These are phyloP conservation scores for Nannoperca australis DNA, from an alignment of 2,797 vertebrate genomes.

Conservation along the genomic window DNA sequence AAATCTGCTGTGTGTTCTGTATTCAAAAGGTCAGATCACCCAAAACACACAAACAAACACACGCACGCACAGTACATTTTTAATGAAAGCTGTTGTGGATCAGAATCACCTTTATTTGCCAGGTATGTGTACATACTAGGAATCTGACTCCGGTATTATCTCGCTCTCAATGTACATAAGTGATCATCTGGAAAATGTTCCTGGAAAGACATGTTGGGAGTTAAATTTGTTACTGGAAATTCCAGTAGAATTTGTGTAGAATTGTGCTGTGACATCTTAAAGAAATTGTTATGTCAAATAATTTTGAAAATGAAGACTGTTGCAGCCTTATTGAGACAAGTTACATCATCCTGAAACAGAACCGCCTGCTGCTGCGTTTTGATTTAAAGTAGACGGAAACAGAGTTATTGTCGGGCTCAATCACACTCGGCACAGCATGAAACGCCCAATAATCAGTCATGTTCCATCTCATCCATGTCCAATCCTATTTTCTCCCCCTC, in stretches of 20 bases:
- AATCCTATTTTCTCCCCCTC: slow-evolving; percentile 1
- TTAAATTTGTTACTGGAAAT: too few species aligned
- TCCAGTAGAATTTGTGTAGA: too few species aligned
- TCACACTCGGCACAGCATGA: not conserved
- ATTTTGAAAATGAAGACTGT: not conserved
- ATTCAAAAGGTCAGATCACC: slow-evolving; percentile 3
- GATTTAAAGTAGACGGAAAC: not conserved
- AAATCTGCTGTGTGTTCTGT: not conserved
- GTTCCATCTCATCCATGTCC: not conserved
- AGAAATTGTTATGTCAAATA: not conserved
- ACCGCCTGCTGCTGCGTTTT: not conserved
- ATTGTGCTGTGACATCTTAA: not conserved
- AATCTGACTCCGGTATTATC: too few species aligned
- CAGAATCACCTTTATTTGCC: too few species aligned
- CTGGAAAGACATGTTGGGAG: not conserved
- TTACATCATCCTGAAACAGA: not conserved
- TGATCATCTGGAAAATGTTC: not conserved
- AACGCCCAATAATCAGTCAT: not conserved
- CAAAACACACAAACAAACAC: not conserved
- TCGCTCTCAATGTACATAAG: too few species aligned
- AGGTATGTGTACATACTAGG: too few species aligned
- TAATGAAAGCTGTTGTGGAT: not conserved
- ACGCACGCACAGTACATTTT: not conserved
- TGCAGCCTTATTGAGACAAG: not conserved
- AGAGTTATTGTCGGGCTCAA: not conserved